A percentile compares a stretch with the other conserved stretches of the same genome.
phyloP scores from a whole-genome alignment of 2,888 invertebrate species.

The Brenthis hecate region DNA sequence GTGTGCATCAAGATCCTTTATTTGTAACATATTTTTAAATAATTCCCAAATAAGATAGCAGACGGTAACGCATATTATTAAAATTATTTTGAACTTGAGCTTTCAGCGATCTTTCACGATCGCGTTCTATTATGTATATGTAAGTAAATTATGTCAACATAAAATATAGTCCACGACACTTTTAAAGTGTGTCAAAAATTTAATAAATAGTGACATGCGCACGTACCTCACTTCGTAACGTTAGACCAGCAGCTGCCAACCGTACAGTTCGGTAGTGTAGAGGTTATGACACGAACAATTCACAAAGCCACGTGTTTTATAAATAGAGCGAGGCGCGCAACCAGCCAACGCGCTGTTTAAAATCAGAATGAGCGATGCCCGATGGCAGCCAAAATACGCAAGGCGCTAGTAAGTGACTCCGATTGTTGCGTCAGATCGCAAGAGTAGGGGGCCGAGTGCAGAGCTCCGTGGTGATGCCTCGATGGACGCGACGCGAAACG shows the following conservation, averaged over 20 bases:
- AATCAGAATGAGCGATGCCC: conserved; percentile 63
- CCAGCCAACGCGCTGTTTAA: conserved; percentile 58
- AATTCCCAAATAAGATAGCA: background rate
- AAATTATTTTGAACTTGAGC: background rate
- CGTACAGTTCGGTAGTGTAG: conserved; percentile 35
- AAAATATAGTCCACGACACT: background rate
- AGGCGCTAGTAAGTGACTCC: conserved; percentile 49
- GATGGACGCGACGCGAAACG: conserved; percentile 20
- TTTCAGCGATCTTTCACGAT: conserved; percentile 1
- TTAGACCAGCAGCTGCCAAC: conserved; percentile 15
- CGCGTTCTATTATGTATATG: background rate
- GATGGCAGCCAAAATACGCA: conserved; percentile 39
- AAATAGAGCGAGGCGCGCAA: conserved; percentile 55
- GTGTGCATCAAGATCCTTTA: too few species aligned
- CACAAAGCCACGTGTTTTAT: conserved; percentile 70
- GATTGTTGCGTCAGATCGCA: conserved; percentile 58
- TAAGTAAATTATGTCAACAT: conserved; percentile 1
- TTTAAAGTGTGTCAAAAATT: conserved; percentile 4
- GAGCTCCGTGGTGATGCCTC: conserved; percentile 8
- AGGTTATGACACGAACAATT: conserved; percentile 55
- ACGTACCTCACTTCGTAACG: conserved; percentile 42
- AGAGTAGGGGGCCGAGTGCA: conserved; percentile 31
- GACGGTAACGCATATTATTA: background rate
- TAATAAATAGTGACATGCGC: conserved; percentile 13
- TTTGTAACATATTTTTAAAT: background rate